Evolutionary conservation across 2,888 invertebrate genomes (phyloP).

Genomic region (Cantharis nigra): DNA sequence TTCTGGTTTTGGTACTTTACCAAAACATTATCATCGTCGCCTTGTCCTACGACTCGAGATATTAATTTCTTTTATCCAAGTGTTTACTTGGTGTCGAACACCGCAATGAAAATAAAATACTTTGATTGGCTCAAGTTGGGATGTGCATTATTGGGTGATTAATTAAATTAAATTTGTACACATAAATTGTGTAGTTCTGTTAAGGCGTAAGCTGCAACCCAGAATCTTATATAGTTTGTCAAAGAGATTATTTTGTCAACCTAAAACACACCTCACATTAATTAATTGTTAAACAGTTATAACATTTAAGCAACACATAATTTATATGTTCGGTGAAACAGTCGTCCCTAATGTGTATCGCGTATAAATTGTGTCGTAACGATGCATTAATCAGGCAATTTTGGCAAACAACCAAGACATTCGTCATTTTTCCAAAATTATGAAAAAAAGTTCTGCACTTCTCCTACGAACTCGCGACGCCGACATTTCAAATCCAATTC

Average conservation of each 20-base stretch:
- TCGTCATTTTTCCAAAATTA: background rate
- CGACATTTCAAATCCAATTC: background rate
- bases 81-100: background rate
- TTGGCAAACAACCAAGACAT: background rate
- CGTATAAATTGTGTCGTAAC: background rate
- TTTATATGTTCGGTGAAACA: background rate
- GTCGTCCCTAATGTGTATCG: background rate
- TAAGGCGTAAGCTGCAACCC: background rate
- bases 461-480: background rate
- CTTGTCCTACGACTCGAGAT: background rate
- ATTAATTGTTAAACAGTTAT: background rate
- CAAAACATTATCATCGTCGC: background rate
- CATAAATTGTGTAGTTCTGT: background rate
- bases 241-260: constrained; percentile 1
- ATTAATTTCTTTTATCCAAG: background rate
- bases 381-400: background rate
- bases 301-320: background rate
- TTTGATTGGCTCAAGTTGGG: background rate
- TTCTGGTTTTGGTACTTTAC: constrained; percentile 1
- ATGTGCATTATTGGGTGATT: background rate
- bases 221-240: constrained; percentile 1
- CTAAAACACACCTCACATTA: background rate
- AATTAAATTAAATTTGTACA: background rate
- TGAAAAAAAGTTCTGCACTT: background rate
- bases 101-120: background rate